These are phyloP conservation scores for Ctenochaetus hawaiiensis DNA, from an alignment of 2,797 vertebrate species.

Conservation along the genomic window DNA sequence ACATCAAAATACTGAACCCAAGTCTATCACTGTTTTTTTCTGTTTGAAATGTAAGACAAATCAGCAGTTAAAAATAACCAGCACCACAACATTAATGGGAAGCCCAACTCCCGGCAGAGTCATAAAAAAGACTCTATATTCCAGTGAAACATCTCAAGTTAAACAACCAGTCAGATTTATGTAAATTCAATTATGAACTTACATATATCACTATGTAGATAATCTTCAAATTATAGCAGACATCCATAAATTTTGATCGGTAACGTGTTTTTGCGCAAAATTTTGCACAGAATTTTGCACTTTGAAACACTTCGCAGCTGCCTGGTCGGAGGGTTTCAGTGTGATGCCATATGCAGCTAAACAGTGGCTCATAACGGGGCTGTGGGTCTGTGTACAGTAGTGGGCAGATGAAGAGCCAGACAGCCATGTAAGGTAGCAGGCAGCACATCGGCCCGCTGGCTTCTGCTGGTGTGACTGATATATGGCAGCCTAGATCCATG, in stretches of 20 bases:
- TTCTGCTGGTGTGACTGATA: constrained; percentile 69
- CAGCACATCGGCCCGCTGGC: constrained; percentile 52
- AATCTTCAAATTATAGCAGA: too few species aligned
- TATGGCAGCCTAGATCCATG: constrained; percentile 51
- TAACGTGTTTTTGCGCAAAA: constrained; percentile 36
- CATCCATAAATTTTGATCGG: not conserved
- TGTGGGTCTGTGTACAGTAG: constrained; percentile 76
- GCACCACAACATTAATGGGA: not conserved
- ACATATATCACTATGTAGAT: too few species aligned
- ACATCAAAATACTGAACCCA: not conserved
- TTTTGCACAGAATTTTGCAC: constrained; percentile 44
- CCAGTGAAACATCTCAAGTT: not conserved
- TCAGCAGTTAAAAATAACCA: constrained; percentile 3
- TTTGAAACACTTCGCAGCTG: constrained; percentile 64
- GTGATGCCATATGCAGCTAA: constrained; percentile 70
- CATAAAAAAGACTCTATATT: constrained; percentile 14
- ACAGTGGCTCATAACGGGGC: constrained; percentile 78
- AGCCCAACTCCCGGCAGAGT: not conserved
- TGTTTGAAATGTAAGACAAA: constrained; percentile 19
- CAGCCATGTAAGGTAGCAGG: constrained; percentile 84
- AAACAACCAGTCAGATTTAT: constrained; percentile 11
- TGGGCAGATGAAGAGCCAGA: constrained; percentile 76
- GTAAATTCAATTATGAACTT: too few species aligned
- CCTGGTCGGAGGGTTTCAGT: constrained; percentile 42
- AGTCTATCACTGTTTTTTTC: not conserved